Evolutionary conservation across 2,888 invertebrate species (phyloP), one percentile per base, ranked within the genome.

Genomic region (Drosophila parthenogenetica): DNA sequence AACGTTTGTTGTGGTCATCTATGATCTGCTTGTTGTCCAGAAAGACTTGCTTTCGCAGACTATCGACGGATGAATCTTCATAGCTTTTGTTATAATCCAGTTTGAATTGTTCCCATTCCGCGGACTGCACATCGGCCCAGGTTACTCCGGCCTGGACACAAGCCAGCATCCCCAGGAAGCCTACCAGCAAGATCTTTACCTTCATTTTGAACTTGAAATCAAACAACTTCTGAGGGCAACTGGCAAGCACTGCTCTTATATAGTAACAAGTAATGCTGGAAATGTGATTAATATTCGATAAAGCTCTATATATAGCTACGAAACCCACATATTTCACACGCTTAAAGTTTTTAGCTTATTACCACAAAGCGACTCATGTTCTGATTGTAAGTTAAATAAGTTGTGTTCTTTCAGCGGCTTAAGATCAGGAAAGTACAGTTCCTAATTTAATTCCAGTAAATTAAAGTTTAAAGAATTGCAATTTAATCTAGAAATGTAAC

Each of bases 1-100:
- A 70, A 29, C 71, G 69, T 16, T 58, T 7, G n/a, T 70, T 70
- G 35, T 70, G 70, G 2, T 25, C 42, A 0, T 65, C 59, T 13
- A 71, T 65, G 1, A 60, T 59, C 13, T 5, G 5, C 32, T 55
- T 71, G 19, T 71, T 72, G 3, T 50, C 37, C 37, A 17, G 40
- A 49, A 59, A 72, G 2, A 64, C 22, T 5, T 25, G 48, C 49
- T 17, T 40, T 8, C 17, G 70, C 0, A 19, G 13, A 2, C 5
- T 16, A 16, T 65, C 58, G 10, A 65, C 22, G 2, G 14, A 1
- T 2, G 42, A 22, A 5, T 29, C 32, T 1, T 14, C 14, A 11
- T 72, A 72, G 1, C 5, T 25, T 46, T 61, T 74, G 3, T 61
- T 35, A 29, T 40, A 74, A 5, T 73, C 43, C 43, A 40, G 0